Conservation (phyloP, 2,888 invertebrate species). For the Tethea ocularis region DNA sequence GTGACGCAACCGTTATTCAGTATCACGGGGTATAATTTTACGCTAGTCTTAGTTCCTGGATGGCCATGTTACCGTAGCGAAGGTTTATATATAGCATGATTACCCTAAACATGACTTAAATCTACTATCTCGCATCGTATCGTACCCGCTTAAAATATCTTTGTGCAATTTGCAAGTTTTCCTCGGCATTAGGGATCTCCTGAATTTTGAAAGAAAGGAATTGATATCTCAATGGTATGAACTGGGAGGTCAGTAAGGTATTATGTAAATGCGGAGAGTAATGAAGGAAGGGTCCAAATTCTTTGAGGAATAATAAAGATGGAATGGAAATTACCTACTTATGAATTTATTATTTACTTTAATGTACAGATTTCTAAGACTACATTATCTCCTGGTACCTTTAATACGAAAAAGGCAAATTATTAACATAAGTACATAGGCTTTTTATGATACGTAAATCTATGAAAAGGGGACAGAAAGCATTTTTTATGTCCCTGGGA, state of each 20-base stretch:
- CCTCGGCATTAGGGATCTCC: background rate
- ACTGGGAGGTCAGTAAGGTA: background rate
- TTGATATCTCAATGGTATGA: background rate
- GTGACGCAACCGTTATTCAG: slow-evolving; percentile 36
- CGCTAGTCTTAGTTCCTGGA: slow-evolving; percentile 27
- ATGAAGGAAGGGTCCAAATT: slow-evolving; percentile 1
- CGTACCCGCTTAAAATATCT: no score
- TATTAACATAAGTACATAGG: no score
- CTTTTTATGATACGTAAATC: no score
- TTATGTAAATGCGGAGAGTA: slow-evolving; percentile 6
- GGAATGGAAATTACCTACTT: background rate
- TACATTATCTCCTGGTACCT: background rate
- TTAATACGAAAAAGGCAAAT: no score
- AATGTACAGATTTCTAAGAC: background rate
- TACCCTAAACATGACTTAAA: slow-evolving; percentile 10
- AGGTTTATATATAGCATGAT: slow-evolving; percentile 8
- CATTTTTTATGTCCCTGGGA: no score
- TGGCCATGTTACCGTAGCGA: slow-evolving; percentile 13
- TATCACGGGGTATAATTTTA: slow-evolving; percentile 39
- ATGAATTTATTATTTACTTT: background rate
- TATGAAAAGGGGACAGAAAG: no score
- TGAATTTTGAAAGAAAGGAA: background rate
- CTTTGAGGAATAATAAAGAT: background rate
- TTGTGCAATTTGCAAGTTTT: background rate
- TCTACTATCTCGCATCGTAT: background rate